phyloP scores from a whole-genome alignment of 2,888 invertebrate genomes.

The Scrobipalpa costella region DNA sequence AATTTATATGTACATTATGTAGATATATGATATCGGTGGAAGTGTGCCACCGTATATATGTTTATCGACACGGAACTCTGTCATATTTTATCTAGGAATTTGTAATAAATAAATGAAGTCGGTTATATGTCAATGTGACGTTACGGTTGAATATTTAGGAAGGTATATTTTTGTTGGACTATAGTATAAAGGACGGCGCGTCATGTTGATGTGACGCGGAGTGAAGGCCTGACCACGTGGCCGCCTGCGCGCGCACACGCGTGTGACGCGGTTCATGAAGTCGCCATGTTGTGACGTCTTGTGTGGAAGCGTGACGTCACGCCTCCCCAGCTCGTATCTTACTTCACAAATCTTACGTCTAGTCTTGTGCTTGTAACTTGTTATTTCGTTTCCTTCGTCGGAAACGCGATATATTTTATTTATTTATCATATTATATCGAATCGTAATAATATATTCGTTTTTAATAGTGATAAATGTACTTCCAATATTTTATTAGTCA shows the following conservation, averaged over 20 bases:
- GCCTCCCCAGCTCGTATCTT: conserved; percentile 51
- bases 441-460: conserved; percentile 47
- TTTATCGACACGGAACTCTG: conserved; percentile 26
- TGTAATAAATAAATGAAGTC: conserved; percentile 25
- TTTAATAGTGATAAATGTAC: conserved; percentile 52
- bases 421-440: conserved; percentile 46
- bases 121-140: conserved; percentile 27
- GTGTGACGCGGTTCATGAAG: conserved; percentile 44
- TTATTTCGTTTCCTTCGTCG: conserved; percentile 52
- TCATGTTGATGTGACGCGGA: conserved; percentile 30
- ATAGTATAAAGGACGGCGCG: conserved; percentile 28
- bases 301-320: conserved; percentile 50
- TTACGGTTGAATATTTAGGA: conserved; percentile 30
- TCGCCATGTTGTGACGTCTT: conserved; percentile 60
- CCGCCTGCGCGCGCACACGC: conserved; percentile 38
- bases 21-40: conserved; percentile 37
- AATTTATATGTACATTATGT: conserved; percentile 41
- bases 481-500: conserved; percentile 54
- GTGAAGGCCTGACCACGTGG: conserved; percentile 31
- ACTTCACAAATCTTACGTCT: conserved; percentile 65
- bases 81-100: conserved; percentile 34
- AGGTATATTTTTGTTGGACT: conserved; percentile 32
- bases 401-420: conserved; percentile 47
- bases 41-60: conserved; percentile 29
- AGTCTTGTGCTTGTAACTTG: conserved; percentile 68